Conservation (phyloP, 2,888 invertebrate species). For the Plagodis pulveraria region DNA sequence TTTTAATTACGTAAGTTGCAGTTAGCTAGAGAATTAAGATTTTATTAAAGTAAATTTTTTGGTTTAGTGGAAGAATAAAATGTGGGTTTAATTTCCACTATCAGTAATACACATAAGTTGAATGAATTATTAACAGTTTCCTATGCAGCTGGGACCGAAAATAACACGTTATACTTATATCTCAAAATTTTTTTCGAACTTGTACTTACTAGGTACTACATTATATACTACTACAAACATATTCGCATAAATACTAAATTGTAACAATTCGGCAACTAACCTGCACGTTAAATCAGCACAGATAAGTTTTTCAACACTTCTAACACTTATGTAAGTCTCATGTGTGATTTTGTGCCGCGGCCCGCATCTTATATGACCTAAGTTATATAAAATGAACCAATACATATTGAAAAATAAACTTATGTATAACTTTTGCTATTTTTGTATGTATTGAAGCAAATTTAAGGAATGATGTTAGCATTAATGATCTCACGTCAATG, state of each 20-base stretch:
- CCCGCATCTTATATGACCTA: constrained; percentile 17
- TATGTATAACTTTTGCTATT: background rate
- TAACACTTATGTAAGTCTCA: constrained; percentile 27
- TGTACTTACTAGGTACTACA: background rate
- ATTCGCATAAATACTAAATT: constrained; percentile 7
- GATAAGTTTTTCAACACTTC: constrained; percentile 29
- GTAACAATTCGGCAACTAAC: background rate
- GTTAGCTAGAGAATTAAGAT: too few species aligned
- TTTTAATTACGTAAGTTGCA: background rate
- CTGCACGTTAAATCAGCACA: constrained; percentile 26
- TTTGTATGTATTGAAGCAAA: background rate
- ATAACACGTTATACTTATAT: too few species aligned
- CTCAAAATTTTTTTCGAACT: too few species aligned
- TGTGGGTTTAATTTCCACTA: too few species aligned
- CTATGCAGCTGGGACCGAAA: too few species aligned
- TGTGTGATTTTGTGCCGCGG: constrained; percentile 18
- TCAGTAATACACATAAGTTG: too few species aligned
- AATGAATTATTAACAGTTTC: too few species aligned
- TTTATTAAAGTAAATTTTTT: too few species aligned
- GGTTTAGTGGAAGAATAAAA: too few species aligned
- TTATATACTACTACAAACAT: background rate
- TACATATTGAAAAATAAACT: background rate
- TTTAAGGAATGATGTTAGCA: background rate
- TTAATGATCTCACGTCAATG: constrained; percentile 6
- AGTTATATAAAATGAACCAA: background rate